These are phyloP conservation scores for Nysson spinosus DNA, from an alignment of 2,888 invertebrate genomes.

Conservation along the genomic window DNA sequence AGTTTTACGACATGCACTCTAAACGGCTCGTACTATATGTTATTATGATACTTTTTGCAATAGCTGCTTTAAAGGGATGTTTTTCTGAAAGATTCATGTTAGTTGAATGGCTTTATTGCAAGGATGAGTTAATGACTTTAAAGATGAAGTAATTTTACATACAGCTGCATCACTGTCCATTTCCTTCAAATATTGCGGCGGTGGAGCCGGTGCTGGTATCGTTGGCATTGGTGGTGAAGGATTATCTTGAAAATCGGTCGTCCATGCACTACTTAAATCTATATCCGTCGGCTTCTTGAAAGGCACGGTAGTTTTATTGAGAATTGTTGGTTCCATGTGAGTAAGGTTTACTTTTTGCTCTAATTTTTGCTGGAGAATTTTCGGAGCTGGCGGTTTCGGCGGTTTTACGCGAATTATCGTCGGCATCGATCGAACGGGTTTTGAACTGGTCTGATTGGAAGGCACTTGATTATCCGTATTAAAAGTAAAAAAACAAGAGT, in stretches of 20 bases:
- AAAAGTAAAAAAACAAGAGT: slow-evolving; percentile 67
- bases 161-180: slow-evolving; percentile 51
- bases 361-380: slow-evolving; percentile 71
- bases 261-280: slow-evolving; percentile 49
- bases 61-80: too few species aligned
- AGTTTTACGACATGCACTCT: too few species aligned
- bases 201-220: slow-evolving; percentile 88
- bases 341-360: slow-evolving; percentile 33
- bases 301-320: slow-evolving; percentile 25
- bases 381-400: slow-evolving; percentile 80
- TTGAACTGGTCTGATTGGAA: slow-evolving; percentile 29
- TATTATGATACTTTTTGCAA: too few species aligned
- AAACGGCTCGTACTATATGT: too few species aligned
- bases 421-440: slow-evolving; percentile 78
- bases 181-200: slow-evolving; percentile 76
- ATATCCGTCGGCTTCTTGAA: slow-evolving; percentile 38
- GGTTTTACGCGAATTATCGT: slow-evolving; percentile 87
- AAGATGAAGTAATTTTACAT: background rate
- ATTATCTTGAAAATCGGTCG: slow-evolving; percentile 67
- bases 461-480: slow-evolving; percentile 56
- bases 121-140: too few species aligned
- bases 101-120: too few species aligned
- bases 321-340: slow-evolving; percentile 9
- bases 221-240: slow-evolving; percentile 88
- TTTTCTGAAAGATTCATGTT: too few species aligned